Conservation (phyloP, 2,113 vertebrate genomes). For the Psilopogon haemacephalus region DNA sequence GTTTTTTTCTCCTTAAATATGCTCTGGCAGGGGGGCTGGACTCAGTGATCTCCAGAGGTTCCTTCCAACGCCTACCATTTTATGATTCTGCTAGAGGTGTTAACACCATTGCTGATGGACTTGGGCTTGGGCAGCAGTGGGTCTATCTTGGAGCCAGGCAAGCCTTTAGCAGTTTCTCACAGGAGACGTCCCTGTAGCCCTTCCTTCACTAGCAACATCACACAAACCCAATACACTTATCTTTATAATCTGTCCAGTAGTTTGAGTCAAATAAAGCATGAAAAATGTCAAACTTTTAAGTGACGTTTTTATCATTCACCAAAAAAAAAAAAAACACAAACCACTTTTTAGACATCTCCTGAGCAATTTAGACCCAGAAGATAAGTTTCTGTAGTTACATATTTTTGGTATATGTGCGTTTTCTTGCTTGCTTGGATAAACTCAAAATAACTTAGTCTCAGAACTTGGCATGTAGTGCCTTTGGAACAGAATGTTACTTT, state of each 20-base stretch:
- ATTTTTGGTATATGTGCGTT: background rate
- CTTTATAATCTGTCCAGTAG: background rate
- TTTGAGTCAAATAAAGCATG: no score
- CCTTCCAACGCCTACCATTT: no score
- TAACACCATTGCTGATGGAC: background rate
- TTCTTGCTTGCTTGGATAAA: conserved; percentile 6
- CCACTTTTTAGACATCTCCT: background rate
- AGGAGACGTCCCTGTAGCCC: background rate
- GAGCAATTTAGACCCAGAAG: background rate
- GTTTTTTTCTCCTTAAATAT: background rate
- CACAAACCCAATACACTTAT: background rate
- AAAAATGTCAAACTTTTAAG: no score
- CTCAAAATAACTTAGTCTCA: background rate
- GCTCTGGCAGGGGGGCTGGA: no score
- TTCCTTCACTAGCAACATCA: background rate
- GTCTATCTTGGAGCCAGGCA: background rate
- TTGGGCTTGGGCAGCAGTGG: background rate
- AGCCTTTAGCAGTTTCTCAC: background rate
- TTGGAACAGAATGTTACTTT: background rate
- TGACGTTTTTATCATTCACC: background rate
- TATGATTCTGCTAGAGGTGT: background rate
- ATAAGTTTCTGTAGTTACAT: background rate
- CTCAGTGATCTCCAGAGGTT: no score
- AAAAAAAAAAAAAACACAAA: no score
- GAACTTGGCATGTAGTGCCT: background rate